Evolutionary conservation across 2,797 vertebrate genomes (phyloP).

Genomic region (Poeciliopsis paucimaculata): DNA sequence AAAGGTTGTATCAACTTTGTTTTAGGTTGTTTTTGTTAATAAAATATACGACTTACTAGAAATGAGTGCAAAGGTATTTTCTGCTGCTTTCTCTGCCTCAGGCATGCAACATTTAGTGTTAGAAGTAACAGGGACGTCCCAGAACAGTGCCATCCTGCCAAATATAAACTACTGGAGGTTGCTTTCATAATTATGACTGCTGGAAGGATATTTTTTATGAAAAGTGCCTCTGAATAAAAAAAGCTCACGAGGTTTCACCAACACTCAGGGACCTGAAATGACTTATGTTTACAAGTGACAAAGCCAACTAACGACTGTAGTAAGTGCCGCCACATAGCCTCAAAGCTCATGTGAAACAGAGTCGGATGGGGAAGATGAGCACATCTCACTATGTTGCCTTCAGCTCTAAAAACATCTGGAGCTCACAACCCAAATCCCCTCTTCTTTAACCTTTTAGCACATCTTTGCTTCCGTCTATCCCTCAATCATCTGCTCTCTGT

Average conservation of each 20-base stretch:
- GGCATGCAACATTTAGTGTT: neutral
- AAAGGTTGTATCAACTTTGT: neutral
- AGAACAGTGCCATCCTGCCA: neutral
- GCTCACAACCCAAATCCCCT: constrained; percentile 24
- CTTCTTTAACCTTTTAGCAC: constrained; percentile 48
- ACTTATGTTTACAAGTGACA: constrained; percentile 4
- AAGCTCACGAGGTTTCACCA: neutral
- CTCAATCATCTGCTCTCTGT: constrained; percentile 31
- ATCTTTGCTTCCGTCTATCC: constrained; percentile 34
- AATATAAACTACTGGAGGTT: neutral
- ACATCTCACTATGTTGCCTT: constrained; percentile 14
- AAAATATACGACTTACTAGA: neutral
- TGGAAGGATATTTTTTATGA: neutral
- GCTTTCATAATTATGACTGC: neutral
- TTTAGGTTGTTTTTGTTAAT: neutral
- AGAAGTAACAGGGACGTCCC: constrained; percentile 5
- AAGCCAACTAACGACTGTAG: neutral
- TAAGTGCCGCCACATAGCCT: neutral
- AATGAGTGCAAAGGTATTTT: neutral
- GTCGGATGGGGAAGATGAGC: neutral
- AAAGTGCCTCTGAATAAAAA: neutral
- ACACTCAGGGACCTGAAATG: neutral
- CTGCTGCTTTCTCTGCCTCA: neutral
- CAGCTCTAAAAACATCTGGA: constrained; percentile 45
- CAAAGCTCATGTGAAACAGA: neutral